Base-by-base conservation (phyloP, 2,113 vertebrate species). In the Takifugu bimaculatus region DNA sequence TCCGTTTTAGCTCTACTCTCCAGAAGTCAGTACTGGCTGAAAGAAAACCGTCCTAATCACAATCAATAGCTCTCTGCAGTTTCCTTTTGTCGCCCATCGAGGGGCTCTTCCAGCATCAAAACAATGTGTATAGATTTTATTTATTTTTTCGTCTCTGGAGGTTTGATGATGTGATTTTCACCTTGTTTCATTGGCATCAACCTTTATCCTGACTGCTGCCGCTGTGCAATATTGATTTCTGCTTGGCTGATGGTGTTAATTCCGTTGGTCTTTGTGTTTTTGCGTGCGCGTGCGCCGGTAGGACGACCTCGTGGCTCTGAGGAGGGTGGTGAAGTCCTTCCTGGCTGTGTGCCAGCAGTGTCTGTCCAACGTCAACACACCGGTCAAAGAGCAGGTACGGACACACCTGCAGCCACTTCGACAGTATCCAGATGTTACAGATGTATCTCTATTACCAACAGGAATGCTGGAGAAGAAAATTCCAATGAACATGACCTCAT, bases 301-400 rank as follows among this genome's bases (percentile, higher is more conserved):
- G 96, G 97, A 99, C 28, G 97, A 99, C 89, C 92, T 98, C 60
- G 68, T 98, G 81, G 93, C 95, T 28, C 91, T 99, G 69, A 94
- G 97, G 80, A 94, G 96, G 89, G 96, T 97, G 64, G 94, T 99
- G 74, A 99, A 99, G 89, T 97, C 97, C 27, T 99, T 99, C 62
- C 83, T 98, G 74, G 96, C 96, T 20, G 93, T 99, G 70, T 99
- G 97, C 87, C 97, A 99, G 68, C 97, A 99, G 90, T 99, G 96
- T 88, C 91, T 99, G n/a, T 97, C 96, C 67, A 99, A 97, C 74
- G 96, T 99, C 85, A 98, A 98, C 90, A 98, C 96, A 52, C 92
- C 94, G 26, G 97, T 98, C 53, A 99, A 98, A 85, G 97, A 99
- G 66, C 96, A 99, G 94, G 97, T 98, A 51, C 63, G 1, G 44